Evolutionary conservation across 2,888 invertebrate genomes (phyloP).

Genomic region (Pachycephus smyrnensis): DNA sequence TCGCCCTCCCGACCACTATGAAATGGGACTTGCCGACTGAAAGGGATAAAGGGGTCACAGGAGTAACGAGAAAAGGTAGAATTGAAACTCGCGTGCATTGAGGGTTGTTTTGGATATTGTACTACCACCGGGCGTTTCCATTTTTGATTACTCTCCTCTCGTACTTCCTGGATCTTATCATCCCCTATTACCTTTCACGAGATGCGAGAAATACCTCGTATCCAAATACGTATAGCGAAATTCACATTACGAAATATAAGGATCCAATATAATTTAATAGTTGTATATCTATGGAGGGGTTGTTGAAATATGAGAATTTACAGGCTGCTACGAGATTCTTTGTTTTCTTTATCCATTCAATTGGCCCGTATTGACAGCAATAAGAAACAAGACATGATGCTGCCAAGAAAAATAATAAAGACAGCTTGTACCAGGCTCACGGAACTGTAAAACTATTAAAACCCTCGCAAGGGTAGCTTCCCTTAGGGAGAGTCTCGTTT

Average conservation of each 20-base stretch:
- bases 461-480: slow-evolving; percentile 28
- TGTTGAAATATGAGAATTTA: not conserved
- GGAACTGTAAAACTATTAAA: slow-evolving; percentile 38
- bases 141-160: not conserved
- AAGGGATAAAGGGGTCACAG: not conserved
- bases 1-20: not conserved
- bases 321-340: not conserved
- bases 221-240: not conserved
- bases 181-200: not conserved
- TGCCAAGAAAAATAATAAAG: not conserved
- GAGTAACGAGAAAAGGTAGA: not conserved
- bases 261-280: not conserved
- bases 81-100: not conserved
- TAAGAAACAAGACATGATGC: not conserved
- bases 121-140: not conserved
- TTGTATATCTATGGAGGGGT: not conserved
- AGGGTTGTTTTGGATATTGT: not conserved
- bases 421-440: slow-evolving; percentile 24
- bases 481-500: not conserved
- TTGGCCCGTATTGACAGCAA: not conserved
- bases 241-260: not conserved
- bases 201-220: not conserved
- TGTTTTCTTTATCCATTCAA: not conserved
- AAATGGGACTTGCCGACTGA: not conserved
- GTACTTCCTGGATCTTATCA: not conserved